Evolutionary conservation across 2,888 invertebrate species (phyloP), one percentile per base, ranked within the genome.

Genomic region (Proisotoma minuta): DNA sequence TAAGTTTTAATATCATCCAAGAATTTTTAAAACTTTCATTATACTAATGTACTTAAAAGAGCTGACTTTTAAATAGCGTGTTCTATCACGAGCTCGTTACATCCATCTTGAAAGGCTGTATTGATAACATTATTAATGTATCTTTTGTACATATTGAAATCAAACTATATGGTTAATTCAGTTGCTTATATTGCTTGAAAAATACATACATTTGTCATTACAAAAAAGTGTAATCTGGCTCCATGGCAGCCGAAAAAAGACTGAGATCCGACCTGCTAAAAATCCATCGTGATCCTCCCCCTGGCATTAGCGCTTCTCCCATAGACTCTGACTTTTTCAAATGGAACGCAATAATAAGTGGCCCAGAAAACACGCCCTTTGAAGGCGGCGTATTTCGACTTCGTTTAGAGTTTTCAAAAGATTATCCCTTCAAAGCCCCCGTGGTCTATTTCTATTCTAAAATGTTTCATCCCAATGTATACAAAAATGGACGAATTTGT

Each of bases 401-500:
- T 39, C 50, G 39, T 22, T 22, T 69, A 4, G 48, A 61, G 18
- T 69, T 68, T 29, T 53, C 60, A 0, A n/a, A 26, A 18, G 56
- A 65, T n/a, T 69, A 69, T 20, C 69, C 69, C 0, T n/a, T 57
- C 10, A 40, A 23, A n/a, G 50, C 69, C 3, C 69, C 69, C 1
- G 52, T n/a, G 10, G 69, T 65, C 1, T 53, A 26, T 10, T 69
- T 69, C 23, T 54, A 29, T 27, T 69, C 67, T 0, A 59, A 59
- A 20, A 63, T 71, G 58, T 71, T 66, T 29, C 71, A 71, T 53
- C 71, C 71, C 8, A 71, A 69, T 53, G 69, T 71, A 0, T 69
- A 69, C 34, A 39, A 57, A 2, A 59, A 65, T 24, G 67, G 68
- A 12, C 58, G 57, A 15, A 62, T 70, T 20, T 70, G 70, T 39